Evolutionary conservation across 2,113 vertebrate genomes (phyloP).

Genomic region (Phyllostomus hastatus): DNA sequence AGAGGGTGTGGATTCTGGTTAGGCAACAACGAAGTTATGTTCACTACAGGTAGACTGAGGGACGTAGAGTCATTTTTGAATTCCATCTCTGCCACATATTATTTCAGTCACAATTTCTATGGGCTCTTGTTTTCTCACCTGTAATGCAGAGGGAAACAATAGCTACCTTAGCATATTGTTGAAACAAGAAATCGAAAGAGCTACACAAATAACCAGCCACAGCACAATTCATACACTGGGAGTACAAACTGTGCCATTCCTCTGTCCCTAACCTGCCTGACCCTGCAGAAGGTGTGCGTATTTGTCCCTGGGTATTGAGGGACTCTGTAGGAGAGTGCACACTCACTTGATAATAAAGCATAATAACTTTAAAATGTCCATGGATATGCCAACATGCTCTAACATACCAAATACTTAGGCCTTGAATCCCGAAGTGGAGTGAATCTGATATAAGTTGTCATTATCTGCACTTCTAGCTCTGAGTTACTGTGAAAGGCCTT

Average conservation of each 20-base stretch:
- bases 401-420: neutral
- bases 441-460: neutral
- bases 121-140: neutral
- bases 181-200: neutral
- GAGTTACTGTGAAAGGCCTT: neutral
- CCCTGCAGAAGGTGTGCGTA: neutral
- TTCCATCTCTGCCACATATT: neutral
- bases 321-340: neutral
- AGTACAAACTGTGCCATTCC: rapidly evolving
- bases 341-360: neutral
- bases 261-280: neutral
- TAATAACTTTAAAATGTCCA: neutral
- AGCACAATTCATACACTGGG: rapidly evolving
- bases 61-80: neutral
- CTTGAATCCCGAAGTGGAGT: neutral
- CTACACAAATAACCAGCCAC: neutral
- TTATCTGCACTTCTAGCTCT: neutral
- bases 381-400: neutral
- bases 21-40: neutral
- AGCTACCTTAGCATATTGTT: neutral
- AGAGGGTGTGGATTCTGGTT: neutral
- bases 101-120: neutral
- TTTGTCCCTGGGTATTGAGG: neutral
- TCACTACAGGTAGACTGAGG: neutral
- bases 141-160: too few relatives aligned